Percentiles rank a stretch among this genome's conserved stretches.
These are phyloP conservation scores for Amphipyra tragopoginis DNA, from an alignment of 2,888 invertebrate genomes.

Conservation along the genomic window DNA sequence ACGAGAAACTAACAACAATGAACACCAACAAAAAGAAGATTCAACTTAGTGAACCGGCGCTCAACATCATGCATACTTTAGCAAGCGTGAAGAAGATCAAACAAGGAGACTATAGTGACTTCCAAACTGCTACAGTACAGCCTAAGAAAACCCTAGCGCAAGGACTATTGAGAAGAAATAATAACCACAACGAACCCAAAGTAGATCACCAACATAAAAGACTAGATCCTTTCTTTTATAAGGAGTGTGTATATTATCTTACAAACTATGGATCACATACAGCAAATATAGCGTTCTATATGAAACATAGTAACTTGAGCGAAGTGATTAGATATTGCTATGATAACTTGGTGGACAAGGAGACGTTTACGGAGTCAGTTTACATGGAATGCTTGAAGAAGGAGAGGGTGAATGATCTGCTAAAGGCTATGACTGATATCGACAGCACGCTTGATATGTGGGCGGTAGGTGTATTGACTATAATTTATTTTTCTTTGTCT, in stretches of 20 bases:
- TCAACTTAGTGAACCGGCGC: slow-evolving; percentile 88
- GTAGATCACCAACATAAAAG: slow-evolving; percentile 74
- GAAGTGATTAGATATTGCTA: slow-evolving; percentile 93
- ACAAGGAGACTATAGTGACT: slow-evolving; percentile 89
- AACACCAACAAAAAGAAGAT: slow-evolving; percentile 85
- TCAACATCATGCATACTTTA: slow-evolving; percentile 90
- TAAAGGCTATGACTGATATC: slow-evolving; percentile 91
- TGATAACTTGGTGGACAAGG: slow-evolving; percentile 92
- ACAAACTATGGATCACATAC: slow-evolving; percentile 94
- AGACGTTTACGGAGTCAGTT: slow-evolving; percentile 93
- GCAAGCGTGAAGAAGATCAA: slow-evolving; percentile 89
- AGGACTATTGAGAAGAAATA: slow-evolving; percentile 81
- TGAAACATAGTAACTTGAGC: slow-evolving; percentile 92
- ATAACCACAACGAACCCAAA: slow-evolving; percentile 78
- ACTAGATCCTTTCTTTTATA: slow-evolving; percentile 91
- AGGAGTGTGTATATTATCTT: slow-evolving; percentile 95
- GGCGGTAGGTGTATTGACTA: slow-evolving; percentile 87
- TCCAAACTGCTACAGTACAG: slow-evolving; percentile 78
- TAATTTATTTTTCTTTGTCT: not conserved
- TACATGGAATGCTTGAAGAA: slow-evolving; percentile 92
- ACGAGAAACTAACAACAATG: slow-evolving; percentile 81
- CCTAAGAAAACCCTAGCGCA: slow-evolving; percentile 83
- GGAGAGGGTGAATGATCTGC: slow-evolving; percentile 90
- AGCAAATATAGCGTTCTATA: slow-evolving; percentile 93
- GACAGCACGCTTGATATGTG: slow-evolving; percentile 92